Evolutionary conservation across 2,797 vertebrate genomes (phyloP).

Genomic region (Florisuga fusca): DNA sequence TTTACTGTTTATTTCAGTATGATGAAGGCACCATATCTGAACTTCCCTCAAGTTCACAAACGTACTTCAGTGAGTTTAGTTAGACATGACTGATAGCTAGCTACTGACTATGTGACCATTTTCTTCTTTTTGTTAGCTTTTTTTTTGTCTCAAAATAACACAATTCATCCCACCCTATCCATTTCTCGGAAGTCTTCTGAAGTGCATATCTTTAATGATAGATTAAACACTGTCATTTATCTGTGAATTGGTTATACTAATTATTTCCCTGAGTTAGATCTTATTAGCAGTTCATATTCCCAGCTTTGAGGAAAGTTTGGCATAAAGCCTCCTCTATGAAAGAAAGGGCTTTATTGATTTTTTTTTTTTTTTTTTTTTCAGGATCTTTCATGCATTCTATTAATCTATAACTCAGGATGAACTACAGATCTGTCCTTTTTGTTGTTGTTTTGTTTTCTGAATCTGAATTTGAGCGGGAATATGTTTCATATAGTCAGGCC

Average conservation of each 20-base stretch:
- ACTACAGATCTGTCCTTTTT: not conserved
- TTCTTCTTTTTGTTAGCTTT: not conserved
- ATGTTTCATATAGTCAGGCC: not conserved
- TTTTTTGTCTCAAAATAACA: not conserved
- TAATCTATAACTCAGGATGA: not conserved
- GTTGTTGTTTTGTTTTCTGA: not conserved
- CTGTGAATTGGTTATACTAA: not conserved
- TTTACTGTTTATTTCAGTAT: not conserved
- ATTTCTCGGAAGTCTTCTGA: not conserved
- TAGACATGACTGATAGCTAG: not conserved
- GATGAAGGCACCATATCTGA: not conserved
- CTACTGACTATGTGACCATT: not conserved
- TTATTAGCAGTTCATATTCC: slow-evolving; percentile 24
- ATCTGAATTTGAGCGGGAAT: not conserved
- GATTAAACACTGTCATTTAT: slow-evolving; percentile 12
- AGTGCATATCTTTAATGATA: not conserved
- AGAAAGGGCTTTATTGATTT: not conserved
- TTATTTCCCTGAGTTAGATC: not conserved
- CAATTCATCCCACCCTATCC: not conserved
- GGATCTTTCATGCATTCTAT: not conserved
- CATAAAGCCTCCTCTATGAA: not conserved
- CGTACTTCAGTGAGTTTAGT: not conserved
- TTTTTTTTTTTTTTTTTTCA: not conserved
- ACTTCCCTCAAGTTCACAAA: not conserved
- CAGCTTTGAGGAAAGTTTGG: not conserved